These are phyloP conservation scores for Antedon mediterranea DNA, from an alignment of 53 echinoderm and acorn worm species.

Conservation along the genomic window DNA sequence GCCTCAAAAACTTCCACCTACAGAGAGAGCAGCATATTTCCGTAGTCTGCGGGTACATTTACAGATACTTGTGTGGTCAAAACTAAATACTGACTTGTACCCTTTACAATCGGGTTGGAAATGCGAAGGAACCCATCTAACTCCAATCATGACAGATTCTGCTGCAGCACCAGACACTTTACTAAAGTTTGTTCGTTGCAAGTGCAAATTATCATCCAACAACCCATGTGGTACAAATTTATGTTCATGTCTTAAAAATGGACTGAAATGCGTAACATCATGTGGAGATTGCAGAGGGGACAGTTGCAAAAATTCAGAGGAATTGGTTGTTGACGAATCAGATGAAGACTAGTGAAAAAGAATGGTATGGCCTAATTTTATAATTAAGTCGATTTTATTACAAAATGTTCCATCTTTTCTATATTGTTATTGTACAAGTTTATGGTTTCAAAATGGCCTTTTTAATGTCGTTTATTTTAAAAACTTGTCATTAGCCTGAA, in stretches of 20 bases:
- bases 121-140: neutral
- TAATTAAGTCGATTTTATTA: too few relatives aligned
- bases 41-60: too few relatives aligned
- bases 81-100: too few relatives aligned
- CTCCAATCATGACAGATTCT: neutral
- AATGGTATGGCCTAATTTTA: too few relatives aligned
- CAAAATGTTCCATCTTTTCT: too few relatives aligned
- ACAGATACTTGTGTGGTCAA: too few relatives aligned
- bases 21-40: neutral
- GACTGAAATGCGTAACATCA: conserved; percentile 1
- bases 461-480: too few relatives aligned
- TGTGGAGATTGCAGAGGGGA: conserved; percentile 1
- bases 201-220: neutral
- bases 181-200: conserved; percentile 8
- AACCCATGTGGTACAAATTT: neutral
- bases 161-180: neutral
- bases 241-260: conserved; percentile 3
- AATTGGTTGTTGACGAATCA: too few relatives aligned
- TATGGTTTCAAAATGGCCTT: too few relatives aligned
- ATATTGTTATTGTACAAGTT: too few relatives aligned
- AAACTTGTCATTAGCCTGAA: too few relatives aligned
- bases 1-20: neutral
- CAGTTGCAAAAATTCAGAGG: neutral
- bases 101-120: neutral
- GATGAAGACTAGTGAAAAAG: too few relatives aligned